A percentile compares a stretch with the other conserved stretches of the same genome.
Evolutionary conservation across 2,797 vertebrate genomes (phyloP).

Genomic region (Bovichtus variegatus): DNA sequence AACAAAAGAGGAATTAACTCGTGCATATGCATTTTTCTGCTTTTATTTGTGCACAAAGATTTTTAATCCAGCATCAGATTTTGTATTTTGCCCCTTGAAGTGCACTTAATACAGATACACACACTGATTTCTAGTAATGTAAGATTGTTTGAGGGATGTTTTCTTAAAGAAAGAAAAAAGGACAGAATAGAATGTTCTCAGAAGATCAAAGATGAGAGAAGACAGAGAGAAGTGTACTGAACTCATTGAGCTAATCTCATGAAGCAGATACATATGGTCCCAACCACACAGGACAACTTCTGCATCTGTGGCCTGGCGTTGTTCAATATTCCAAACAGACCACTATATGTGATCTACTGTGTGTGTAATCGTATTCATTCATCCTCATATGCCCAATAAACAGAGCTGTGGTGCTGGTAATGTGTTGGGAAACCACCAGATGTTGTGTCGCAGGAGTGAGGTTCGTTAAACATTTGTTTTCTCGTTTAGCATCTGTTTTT

Average conservation of each 20-base stretch:
- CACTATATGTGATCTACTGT: conserved; percentile 33
- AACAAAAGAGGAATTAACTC: too few species aligned
- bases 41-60: too few species aligned
- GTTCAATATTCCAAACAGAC: conserved; percentile 34
- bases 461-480: conserved; percentile 58
- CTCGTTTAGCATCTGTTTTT: conserved; percentile 64
- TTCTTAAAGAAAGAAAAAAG: not conserved
- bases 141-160: not conserved
- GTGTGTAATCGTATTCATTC: conserved; percentile 50
- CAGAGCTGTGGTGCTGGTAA: conserved; percentile 42
- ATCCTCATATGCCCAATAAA: conserved; percentile 56
- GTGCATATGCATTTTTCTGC: too few species aligned
- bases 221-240: not conserved
- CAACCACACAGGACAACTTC: not conserved
- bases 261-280: conserved; percentile 12
- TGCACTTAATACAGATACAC: not conserved
- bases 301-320: conserved; percentile 6
- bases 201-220: not conserved
- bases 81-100: not conserved
- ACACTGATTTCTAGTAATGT: not conserved
- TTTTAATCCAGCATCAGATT: not conserved
- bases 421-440: conserved; percentile 61
- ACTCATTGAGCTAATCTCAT: conserved; percentile 13
- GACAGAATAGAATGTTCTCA: not conserved
- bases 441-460: conserved; percentile 49